Evolutionary conservation across 2,888 invertebrate species (phyloP).

Genomic region (Teinopalpus imperialis): DNA sequence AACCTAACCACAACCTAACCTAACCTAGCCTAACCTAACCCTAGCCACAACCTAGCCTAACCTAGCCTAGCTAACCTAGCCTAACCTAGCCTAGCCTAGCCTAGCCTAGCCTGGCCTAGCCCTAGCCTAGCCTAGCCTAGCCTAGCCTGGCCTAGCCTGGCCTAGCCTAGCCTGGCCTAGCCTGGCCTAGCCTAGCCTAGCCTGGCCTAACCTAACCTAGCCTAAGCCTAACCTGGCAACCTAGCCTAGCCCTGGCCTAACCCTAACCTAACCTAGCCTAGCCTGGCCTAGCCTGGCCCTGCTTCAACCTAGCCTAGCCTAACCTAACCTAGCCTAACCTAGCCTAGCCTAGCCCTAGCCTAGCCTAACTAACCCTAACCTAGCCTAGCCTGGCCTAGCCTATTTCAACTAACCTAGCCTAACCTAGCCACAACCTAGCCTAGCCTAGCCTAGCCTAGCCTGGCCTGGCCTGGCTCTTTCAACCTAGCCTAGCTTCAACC

Average conservation of each 20-base stretch:
- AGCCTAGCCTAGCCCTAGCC: constrained; percentile 25
- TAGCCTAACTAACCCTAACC: no score
- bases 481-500: no score
- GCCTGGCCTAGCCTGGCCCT: constrained; percentile 14
- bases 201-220: constrained; percentile 22
- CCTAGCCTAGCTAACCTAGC: no score
- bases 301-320: constrained; percentile 24
- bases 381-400: no score
- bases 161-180: constrained; percentile 26
- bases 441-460: constrained; percentile 24
- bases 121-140: constrained; percentile 14
- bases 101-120: constrained; percentile 22
- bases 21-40: no score
- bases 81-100: constrained; percentile 4
- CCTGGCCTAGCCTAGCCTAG: constrained; percentile 26
- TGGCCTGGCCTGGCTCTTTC: not conserved
- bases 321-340: constrained; percentile 27
- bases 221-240: no score
- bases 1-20: no score
- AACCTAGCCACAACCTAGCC: no score
- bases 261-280: no score
- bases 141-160: constrained; percentile 23
- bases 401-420: no score
- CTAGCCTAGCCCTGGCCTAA: no score
- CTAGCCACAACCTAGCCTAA: no score